Percentiles rank a stretch among this genome's conserved stretches.
These are phyloP conservation scores for Diadophis punctatus DNA, from an alignment of 2,113 vertebrate species.

Conservation along the genomic window DNA sequence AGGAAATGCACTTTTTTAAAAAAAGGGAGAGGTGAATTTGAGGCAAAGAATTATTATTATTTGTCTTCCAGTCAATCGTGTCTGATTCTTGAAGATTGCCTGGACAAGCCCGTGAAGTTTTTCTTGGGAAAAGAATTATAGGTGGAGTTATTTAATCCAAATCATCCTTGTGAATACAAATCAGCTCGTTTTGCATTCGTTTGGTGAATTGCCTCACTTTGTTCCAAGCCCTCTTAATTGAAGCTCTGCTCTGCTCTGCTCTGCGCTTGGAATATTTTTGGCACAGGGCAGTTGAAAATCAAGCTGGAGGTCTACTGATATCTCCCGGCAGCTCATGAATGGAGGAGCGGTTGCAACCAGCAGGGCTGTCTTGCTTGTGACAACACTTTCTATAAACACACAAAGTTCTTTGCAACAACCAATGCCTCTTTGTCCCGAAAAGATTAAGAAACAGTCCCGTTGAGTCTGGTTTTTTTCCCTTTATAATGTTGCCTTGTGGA, in stretches of 20 bases:
- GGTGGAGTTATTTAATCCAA: background rate
- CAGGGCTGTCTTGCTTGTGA: background rate
- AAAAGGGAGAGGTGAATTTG: background rate
- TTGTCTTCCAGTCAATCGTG: background rate
- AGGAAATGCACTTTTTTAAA: background rate
- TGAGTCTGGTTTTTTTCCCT: background rate
- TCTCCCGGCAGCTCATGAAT: background rate
- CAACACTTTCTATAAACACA: background rate
- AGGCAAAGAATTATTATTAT: background rate
- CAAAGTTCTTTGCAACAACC: background rate
- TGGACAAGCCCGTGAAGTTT: background rate
- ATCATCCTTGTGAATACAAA: background rate
- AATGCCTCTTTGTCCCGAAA: rapidly evolving
- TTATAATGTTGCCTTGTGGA: background rate
- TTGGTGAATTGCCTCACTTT: background rate
- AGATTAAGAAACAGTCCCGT: background rate
- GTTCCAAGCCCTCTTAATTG: background rate
- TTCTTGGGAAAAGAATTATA: background rate
- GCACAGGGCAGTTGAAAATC: background rate
- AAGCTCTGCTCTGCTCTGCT: background rate
- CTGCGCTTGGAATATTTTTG: background rate
- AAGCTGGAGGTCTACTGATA: background rate
- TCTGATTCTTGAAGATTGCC: background rate
- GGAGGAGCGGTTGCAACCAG: background rate
- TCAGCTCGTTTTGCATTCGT: background rate